These are phyloP conservation scores for Leptinotarsa undecemlineata DNA, from an alignment of 1,140 invertebrate species.

Conservation along the genomic window DNA sequence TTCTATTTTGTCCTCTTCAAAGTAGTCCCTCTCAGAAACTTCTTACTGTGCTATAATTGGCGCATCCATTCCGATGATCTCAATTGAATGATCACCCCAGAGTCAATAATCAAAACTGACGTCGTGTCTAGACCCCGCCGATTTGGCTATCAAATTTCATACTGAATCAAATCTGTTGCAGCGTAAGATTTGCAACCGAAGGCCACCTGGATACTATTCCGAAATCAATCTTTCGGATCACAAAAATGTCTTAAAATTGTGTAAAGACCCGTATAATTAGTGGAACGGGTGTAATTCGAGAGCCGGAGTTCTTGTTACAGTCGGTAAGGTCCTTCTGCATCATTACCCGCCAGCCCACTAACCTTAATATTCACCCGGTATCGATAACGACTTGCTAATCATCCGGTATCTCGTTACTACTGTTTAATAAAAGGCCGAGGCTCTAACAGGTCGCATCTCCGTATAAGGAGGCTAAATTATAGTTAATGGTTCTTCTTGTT, in stretches of 20 bases:
- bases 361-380: constrained; percentile 26
- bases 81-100: neutral
- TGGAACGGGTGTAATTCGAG: constrained; percentile 21
- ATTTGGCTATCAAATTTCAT: constrained; percentile 5
- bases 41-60: too few species aligned
- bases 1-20: too few species aligned
- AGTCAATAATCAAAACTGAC: constrained; percentile 4
- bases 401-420: constrained; percentile 33
- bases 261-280: constrained; percentile 27
- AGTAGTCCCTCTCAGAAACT: too few species aligned
- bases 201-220: constrained; percentile 15
- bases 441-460: constrained; percentile 17
- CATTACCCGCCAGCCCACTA: constrained; percentile 28
- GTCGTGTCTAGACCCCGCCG: neutral
- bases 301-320: constrained; percentile 15
- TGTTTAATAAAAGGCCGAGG: constrained; percentile 23
- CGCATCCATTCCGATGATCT: neutral
- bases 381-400: constrained; percentile 33
- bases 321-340: constrained; percentile 26
- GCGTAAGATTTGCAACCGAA: constrained; percentile 14
- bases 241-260: constrained; percentile 20
- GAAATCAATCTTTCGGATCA: constrained; percentile 16
- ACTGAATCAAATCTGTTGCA: neutral
- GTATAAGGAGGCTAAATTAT: constrained; percentile 23
- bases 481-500: constrained; percentile 19